Percentiles rank a stretch among this genome's conserved stretches.
These are phyloP conservation scores for Lepus europaeus DNA, from an alignment of 2,113 vertebrate species.

Conservation along the genomic window DNA sequence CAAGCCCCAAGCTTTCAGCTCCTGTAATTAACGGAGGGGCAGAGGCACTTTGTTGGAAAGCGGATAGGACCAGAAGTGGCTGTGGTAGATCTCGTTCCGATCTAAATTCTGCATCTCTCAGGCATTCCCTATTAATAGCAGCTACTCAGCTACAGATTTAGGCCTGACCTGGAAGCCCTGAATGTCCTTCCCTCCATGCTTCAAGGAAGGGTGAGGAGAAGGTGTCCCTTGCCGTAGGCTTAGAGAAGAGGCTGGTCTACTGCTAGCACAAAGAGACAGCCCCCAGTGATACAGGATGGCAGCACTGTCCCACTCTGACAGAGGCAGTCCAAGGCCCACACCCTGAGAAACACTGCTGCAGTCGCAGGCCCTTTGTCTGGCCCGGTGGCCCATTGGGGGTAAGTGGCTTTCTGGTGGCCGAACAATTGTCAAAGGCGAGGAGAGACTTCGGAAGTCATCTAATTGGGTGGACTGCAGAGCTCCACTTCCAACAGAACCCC, in stretches of 20 bases:
- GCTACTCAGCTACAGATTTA: neutral
- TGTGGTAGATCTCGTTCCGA: neutral
- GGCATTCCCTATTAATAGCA: slow-evolving; percentile 60
- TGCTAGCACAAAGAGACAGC: neutral
- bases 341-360: neutral
- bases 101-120: slow-evolving; percentile 20
- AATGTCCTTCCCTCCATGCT: neutral
- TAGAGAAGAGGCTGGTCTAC: neutral
- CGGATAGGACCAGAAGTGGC: neutral
- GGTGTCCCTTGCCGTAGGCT: neutral
- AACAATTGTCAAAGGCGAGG: neutral
- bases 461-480: neutral
- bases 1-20: neutral
- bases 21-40: neutral
- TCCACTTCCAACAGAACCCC: neutral
- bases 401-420: neutral
- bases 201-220: neutral
- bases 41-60: neutral
- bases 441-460: neutral
- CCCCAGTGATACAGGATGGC: too few relatives aligned
- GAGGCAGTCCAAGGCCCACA: neutral
- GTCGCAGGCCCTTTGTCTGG: neutral
- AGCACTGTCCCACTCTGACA: neutral
- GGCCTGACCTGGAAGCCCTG: neutral
- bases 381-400: neutral